These are phyloP conservation scores for Cherax destructor DNA, from an alignment of 1,140 invertebrate genomes.

Conservation along the genomic window DNA sequence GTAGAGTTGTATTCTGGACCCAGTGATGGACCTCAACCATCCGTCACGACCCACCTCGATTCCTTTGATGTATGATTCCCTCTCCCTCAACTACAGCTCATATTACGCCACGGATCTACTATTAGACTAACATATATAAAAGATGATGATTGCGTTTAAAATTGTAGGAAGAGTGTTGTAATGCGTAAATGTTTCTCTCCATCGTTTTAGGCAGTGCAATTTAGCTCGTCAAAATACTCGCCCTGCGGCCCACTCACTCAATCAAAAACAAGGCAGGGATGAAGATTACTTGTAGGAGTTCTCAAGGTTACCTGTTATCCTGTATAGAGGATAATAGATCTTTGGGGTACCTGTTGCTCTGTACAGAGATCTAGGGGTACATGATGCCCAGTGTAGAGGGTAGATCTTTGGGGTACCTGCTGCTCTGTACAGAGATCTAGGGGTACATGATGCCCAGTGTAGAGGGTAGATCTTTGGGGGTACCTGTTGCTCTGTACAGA, in stretches of 20 bases:
- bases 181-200: slow-evolving; percentile 33
- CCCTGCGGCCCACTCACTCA: not conserved
- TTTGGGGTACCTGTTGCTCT: not conserved
- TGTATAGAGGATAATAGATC: not conserved
- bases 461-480: too few relatives aligned
- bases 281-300: not conserved
- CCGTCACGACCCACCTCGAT: slow-evolving; percentile 36
- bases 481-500: too few relatives aligned
- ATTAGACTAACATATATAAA: slow-evolving; percentile 59
- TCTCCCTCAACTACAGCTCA: not conserved
- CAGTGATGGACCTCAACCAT: slow-evolving; percentile 9
- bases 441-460: too few relatives aligned
- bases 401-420: too few relatives aligned
- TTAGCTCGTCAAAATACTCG: not conserved
- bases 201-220: slow-evolving; percentile 5
- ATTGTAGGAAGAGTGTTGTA: slow-evolving; percentile 12
- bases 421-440: too few relatives aligned
- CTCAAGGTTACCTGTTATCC: not conserved
- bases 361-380: not conserved
- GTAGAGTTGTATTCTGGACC: slow-evolving; percentile 17
- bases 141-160: slow-evolving; percentile 41
- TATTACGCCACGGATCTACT: slow-evolving; percentile 13
- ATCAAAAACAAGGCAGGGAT: slow-evolving; percentile 17
- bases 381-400: too few relatives aligned
- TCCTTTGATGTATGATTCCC: not conserved